Conservation (phyloP, 1,140 invertebrate species). For the Caenorhabditis inopinata region DNA sequence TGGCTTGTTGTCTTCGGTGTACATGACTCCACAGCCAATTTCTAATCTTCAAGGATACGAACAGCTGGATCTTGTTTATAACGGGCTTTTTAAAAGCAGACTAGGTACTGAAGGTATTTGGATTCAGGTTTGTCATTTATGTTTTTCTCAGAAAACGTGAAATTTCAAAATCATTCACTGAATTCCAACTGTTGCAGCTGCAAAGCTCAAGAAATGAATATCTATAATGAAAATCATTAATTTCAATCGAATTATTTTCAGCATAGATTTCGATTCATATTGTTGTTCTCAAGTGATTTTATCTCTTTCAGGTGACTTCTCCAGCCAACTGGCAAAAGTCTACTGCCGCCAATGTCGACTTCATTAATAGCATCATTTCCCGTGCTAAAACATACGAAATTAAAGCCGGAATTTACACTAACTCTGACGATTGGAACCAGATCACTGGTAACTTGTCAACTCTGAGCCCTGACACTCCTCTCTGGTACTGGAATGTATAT, state of each 20-base stretch:
- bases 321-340: slow-evolving; percentile 40
- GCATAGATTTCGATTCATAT: too few species aligned
- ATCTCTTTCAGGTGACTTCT: slow-evolving; percentile 32
- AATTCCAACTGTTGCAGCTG: too few species aligned
- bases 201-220: too few species aligned
- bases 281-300: neutral
- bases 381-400: slow-evolving; percentile 35
- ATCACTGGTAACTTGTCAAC: slow-evolving; percentile 40
- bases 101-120: slow-evolving; percentile 39
- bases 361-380: slow-evolving; percentile 32
- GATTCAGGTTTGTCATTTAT: slow-evolving; percentile 36
- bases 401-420: slow-evolving; percentile 40
- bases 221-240: too few species aligned
- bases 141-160: too few species aligned
- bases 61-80: slow-evolving; percentile 35
- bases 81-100: slow-evolving; percentile 28
- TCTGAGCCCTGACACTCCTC: neutral
- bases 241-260: too few species aligned
- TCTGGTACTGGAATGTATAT: slow-evolving; percentile 42
- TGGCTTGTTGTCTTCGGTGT: slow-evolving; percentile 38
- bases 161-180: too few species aligned
- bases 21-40: slow-evolving; percentile 46
- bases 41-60: slow-evolving; percentile 26
- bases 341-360: slow-evolving; percentile 33
- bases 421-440: slow-evolving; percentile 36